Base-by-base conservation (phyloP, 2,113 vertebrate genomes). In the Cryptotis parvus region DNA sequence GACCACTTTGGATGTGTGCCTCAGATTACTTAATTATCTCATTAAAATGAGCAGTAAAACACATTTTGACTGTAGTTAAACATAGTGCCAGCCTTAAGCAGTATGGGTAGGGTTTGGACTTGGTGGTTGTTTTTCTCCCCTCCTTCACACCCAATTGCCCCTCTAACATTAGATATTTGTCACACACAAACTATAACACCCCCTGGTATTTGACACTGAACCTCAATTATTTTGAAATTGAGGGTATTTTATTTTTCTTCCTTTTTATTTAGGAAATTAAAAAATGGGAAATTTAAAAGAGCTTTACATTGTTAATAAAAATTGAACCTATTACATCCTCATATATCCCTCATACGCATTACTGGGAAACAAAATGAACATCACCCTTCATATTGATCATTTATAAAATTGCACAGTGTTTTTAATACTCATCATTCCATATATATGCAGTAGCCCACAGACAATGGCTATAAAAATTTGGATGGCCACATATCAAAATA, bases 251-350 rank as follows among this genome's bases (percentile, higher is more conserved):
- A 11, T 45, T 49, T 49, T 49, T 83, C 39, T 72, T 37, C 22
- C 84, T 89, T 8, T 76, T 2, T 76, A 14, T 86, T 63, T 89
- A 18, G 89, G 75, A 91, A 88, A 72, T 91, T 6, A 33, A 24
- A 20, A 61, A 58, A 31, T 3, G 82, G 76, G 73, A 86, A 94
- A 87, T 4, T 58, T 94, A 35, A 29, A 93, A 94, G 91, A 31
- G 0, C 29, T 84, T 74, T 61, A 91, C 45, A n/a, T 27, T 29
- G 16, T 86, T 94, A 83, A 73, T 52, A 83, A 31, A 85, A 33
- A 85, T 75, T 90, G 85, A 94, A 86, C 24, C 41, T 65, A 55
- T 72, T 87, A 82, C 78, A 69, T 82, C 29, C 33, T 77, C 18
- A 7, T 61, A 27, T 9, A 69, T 85, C 35, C 87, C 26, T 66